These are phyloP conservation scores for Cheilosia grossa DNA, from an alignment of 2,888 invertebrate genomes.

Conservation along the genomic window DNA sequence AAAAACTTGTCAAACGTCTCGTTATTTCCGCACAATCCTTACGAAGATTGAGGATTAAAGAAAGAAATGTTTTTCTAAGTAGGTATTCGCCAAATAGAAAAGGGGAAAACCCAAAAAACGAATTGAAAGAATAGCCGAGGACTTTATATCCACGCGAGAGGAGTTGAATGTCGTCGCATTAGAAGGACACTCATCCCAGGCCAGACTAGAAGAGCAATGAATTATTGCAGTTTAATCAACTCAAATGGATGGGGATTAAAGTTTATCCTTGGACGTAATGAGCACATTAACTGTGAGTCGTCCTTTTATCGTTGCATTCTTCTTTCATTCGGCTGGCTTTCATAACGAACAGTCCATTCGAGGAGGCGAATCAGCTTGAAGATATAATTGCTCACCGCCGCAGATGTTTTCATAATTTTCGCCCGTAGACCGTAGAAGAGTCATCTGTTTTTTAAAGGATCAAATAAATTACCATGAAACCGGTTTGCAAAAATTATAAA, in stretches of 20 bases:
- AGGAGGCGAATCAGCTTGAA: constrained; percentile 7
- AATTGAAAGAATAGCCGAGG: constrained; percentile 14
- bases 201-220: constrained; percentile 36
- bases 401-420: constrained; percentile 57
- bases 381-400: constrained; percentile 38
- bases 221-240: constrained; percentile 56
- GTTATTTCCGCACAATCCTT: constrained; percentile 34
- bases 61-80: constrained; percentile 32
- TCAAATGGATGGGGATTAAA: constrained; percentile 50
- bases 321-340: constrained; percentile 8
- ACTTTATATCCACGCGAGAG: constrained; percentile 2
- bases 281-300: constrained; percentile 31
- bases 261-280: constrained; percentile 45
- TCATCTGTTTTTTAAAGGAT: constrained; percentile 41
- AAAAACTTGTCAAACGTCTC: constrained; percentile 51
- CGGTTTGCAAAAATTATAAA: constrained; percentile 16
- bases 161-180: constrained; percentile 23
- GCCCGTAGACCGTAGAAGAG: constrained; percentile 6
- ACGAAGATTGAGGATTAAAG: constrained; percentile 39
- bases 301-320: constrained; percentile 21
- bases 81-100: constrained; percentile 9
- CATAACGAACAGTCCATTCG: neutral
- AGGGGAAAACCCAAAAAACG: neutral
- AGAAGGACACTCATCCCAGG: constrained; percentile 18
- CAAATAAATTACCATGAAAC: constrained; percentile 41